Evolutionary conservation across 1,140 invertebrate genomes (phyloP).

Genomic region (Calliopsis andreniformis): DNA sequence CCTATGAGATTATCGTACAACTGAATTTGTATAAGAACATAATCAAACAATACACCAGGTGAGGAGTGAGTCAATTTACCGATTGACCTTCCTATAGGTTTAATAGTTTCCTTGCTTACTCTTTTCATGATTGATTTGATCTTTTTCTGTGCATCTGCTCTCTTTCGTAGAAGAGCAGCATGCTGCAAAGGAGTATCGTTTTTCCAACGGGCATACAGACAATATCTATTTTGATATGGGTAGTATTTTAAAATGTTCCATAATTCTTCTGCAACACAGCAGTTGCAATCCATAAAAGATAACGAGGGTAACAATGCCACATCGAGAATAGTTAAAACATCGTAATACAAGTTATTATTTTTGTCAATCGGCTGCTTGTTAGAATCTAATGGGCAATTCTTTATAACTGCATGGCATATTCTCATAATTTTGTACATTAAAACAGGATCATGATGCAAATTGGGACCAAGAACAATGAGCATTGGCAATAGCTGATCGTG

Average conservation of each 20-base stretch:
- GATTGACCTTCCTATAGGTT: conserved; percentile 96
- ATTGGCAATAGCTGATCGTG: conserved; percentile 92
- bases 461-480: conserved; percentile 92
- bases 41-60: conserved; percentile 97
- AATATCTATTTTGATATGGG: conserved; percentile 95
- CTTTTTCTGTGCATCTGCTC: conserved; percentile 93
- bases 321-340: conserved; percentile 93
- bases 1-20: conserved; percentile 97
- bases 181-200: conserved; percentile 92
- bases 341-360: conserved; percentile 85
- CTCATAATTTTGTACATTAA: conserved; percentile 93
- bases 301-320: conserved; percentile 93
- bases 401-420: conserved; percentile 82
- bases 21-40: conserved; percentile 96
- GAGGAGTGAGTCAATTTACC: conserved; percentile 98
- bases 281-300: conserved; percentile 96
- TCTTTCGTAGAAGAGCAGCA: conserved; percentile 90
- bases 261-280: conserved; percentile 96
- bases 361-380: conserved; percentile 76
- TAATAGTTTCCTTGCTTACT: conserved; percentile 99
- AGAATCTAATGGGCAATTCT: conserved; percentile 75
- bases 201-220: conserved; percentile 97
- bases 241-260: conserved; percentile 96
- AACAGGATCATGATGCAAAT: conserved; percentile 93
- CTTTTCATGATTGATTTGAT: conserved; percentile 99